phyloP scores from a whole-genome alignment of 2,113 vertebrate species.

The Theristicus caerulescens region DNA sequence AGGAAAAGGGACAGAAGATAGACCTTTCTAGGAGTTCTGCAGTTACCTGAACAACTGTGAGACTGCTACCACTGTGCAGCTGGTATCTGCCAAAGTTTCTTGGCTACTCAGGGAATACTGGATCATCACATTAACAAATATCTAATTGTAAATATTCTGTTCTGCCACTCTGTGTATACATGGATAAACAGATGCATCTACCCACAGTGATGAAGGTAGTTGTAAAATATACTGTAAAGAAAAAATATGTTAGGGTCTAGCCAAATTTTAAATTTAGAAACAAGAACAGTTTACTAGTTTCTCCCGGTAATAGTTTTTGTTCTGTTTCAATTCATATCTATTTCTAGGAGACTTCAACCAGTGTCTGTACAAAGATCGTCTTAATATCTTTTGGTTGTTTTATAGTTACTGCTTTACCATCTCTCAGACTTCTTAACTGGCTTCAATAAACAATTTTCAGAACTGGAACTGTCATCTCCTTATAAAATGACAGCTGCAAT shows the following conservation, averaged over 20 bases:
- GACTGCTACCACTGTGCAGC: not conserved
- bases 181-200: not conserved
- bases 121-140: too few species aligned
- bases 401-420: not conserved
- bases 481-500: not conserved
- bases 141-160: not conserved
- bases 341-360: not conserved
- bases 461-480: too few species aligned
- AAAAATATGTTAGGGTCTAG: not conserved
- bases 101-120: not conserved
- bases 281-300: not conserved
- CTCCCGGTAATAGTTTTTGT: not conserved
- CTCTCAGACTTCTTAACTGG: not conserved
- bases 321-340: not conserved
- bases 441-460: not conserved
- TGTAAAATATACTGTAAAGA: not conserved
- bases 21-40: not conserved
- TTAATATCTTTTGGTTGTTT: not conserved
- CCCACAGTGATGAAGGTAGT: not conserved
- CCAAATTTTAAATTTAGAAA: not conserved
- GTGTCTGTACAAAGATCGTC: not conserved
- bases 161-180: not conserved
- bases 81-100: not conserved
- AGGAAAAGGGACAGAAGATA: not conserved
- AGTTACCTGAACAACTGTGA: not conserved